Evolutionary conservation across 2,888 invertebrate genomes (phyloP).

Genomic region (Ferdinandea cuprea): DNA sequence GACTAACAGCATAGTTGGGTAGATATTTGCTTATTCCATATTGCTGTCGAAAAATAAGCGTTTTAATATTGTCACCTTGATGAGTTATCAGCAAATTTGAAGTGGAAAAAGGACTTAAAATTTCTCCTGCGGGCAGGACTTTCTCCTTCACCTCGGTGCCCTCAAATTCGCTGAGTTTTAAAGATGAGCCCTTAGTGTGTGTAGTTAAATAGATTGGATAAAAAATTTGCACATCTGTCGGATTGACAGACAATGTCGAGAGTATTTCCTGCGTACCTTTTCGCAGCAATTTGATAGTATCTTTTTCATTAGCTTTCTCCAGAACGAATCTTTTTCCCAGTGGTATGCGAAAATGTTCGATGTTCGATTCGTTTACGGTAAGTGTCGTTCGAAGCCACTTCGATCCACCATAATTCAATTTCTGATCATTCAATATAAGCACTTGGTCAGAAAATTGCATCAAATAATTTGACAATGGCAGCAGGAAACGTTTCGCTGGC

Average conservation of each 20-base stretch:
- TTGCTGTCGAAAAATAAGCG: slow-evolving; percentile 12
- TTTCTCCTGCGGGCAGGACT: background rate
- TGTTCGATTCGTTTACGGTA: background rate
- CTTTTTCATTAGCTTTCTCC: slow-evolving; percentile 9
- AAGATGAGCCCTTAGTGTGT: background rate
- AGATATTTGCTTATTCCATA: slow-evolving; percentile 1
- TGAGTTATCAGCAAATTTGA: slow-evolving; percentile 9
- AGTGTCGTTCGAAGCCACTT: background rate
- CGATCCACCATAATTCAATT: slow-evolving; percentile 30
- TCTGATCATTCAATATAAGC: slow-evolving; percentile 15
- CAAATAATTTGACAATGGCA: slow-evolving; percentile 9
- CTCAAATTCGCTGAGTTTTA: background rate
- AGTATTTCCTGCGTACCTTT: background rate
- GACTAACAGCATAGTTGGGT: slow-evolving; percentile 16
- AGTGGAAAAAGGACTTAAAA: slow-evolving; percentile 21
- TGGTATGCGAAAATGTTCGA: background rate
- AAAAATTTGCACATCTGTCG: slow-evolving; percentile 17
- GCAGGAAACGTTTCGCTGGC: slow-evolving; percentile 2
- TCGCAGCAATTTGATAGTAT: background rate
- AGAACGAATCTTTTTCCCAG: slow-evolving; percentile 10
- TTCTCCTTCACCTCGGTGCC: background rate
- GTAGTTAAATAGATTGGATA: slow-evolving; percentile 30
- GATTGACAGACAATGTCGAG: slow-evolving; percentile 10
- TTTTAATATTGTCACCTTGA: background rate
- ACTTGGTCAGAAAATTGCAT: slow-evolving; percentile 13